Conservation (phyloP, 2,797 vertebrate species). For the Enteromius mattozi region DNA sequence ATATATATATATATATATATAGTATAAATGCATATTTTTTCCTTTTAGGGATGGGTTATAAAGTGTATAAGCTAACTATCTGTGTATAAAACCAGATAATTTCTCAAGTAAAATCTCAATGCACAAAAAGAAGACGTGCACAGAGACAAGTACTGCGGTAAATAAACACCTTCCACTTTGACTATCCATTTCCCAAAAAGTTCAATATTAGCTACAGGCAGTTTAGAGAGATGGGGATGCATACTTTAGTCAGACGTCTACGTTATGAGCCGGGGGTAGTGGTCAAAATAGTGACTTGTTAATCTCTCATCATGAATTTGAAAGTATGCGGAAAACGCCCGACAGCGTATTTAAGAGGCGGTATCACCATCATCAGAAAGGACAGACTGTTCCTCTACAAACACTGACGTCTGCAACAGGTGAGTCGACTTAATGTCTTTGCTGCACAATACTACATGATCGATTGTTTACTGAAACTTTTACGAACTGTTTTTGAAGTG, state of each 20-base stretch:
- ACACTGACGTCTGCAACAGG: slow-evolving; percentile 22
- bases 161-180: neutral
- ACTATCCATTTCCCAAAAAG: neutral
- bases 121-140: neutral
- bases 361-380: neutral
- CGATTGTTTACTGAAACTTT: neutral
- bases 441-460: neutral
- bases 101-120: neutral
- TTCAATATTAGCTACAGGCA: slow-evolving; percentile 15
- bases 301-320: neutral
- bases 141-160: neutral
- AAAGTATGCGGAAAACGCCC: slow-evolving; percentile 33
- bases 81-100: neutral
- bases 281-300: slow-evolving; percentile 8
- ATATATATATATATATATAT: neutral
- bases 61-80: neutral
- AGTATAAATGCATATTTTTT: neutral
- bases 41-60: neutral
- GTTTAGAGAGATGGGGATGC: slow-evolving; percentile 7
- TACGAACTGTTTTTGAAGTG: neutral
- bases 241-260: neutral
- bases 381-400: neutral
- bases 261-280: neutral
- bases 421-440: neutral
- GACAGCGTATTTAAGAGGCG: slow-evolving; percentile 29